Conservation (phyloP, 2,113 vertebrate genomes). For the Salvelinus alpinus region DNA sequence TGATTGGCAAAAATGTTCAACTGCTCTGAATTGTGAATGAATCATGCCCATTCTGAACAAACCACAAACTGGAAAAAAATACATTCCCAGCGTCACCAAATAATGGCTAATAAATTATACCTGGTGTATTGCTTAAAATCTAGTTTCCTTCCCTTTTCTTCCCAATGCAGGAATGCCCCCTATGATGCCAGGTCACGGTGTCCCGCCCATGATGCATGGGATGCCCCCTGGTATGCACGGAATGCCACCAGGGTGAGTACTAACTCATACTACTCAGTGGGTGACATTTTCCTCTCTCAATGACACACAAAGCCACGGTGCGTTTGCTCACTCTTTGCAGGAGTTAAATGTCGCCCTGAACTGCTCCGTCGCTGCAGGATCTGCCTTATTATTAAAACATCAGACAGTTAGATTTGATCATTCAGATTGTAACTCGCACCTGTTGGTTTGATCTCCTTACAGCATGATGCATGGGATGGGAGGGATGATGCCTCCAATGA, state of each 20-base stretch:
- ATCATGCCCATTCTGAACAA: no score
- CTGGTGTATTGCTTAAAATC: not conserved
- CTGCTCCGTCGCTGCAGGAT: no score
- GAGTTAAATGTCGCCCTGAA: no score
- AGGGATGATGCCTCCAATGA: constrained; percentile 89
- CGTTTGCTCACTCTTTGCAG: no score
- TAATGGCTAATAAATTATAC: no score
- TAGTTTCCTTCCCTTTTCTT: not conserved
- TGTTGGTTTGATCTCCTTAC: not conserved
- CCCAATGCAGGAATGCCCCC: constrained; percentile 87
- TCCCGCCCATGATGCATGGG: constrained; percentile 85
- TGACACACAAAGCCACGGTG: not conserved
- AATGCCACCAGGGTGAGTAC: constrained; percentile 67
- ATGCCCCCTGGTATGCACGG: constrained; percentile 73
- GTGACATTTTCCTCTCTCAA: not conserved
- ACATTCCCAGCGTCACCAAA: no score
- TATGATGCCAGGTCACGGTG: constrained; percentile 83
- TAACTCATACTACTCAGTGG: no score
- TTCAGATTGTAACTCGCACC: not conserved
- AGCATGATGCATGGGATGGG: constrained; percentile 71
- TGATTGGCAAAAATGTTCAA: no score
- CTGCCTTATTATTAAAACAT: not conserved
- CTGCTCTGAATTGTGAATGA: no score
- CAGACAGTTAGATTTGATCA: not conserved
- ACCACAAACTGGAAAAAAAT: no score